These are phyloP conservation scores for Daphoenositta chrysoptera DNA, from an alignment of 2,113 vertebrate genomes.

Conservation along the genomic window DNA sequence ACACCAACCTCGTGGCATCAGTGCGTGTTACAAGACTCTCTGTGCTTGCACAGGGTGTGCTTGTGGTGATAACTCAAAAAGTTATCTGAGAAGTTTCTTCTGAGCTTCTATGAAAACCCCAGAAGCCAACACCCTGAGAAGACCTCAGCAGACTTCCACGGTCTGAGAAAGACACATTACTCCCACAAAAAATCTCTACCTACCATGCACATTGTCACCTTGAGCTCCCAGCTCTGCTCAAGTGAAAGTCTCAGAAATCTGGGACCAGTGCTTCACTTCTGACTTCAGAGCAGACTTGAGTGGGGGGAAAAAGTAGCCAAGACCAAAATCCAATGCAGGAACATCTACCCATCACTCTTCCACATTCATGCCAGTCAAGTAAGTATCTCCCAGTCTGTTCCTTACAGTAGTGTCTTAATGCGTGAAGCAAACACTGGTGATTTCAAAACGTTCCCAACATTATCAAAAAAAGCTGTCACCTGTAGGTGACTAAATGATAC, in stretches of 20 bases:
- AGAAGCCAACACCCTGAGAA: background rate
- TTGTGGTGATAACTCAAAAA: background rate
- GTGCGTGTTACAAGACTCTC: background rate
- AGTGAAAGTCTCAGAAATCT: background rate
- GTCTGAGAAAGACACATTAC: background rate
- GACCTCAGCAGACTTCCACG: background rate
- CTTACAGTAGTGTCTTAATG: background rate
- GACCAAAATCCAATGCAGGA: background rate
- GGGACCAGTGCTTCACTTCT: background rate
- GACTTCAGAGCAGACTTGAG: background rate
- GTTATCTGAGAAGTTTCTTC: background rate
- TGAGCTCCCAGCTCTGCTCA: background rate
- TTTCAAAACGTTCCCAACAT: background rate
- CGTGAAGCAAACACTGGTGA: background rate
- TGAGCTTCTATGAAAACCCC: background rate
- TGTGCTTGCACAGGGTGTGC: background rate
- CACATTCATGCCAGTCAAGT: background rate
- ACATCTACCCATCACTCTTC: background rate
- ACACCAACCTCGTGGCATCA: fast-evolving
- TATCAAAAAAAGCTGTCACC: background rate
- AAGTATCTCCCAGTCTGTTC: background rate
- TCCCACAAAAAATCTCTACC: background rate
- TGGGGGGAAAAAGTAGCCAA: background rate
- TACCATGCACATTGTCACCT: fast-evolving
- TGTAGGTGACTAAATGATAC: background rate